phyloP scores from a whole-genome alignment of 2,888 invertebrate species.

The Herminia tarsipennalis region DNA sequence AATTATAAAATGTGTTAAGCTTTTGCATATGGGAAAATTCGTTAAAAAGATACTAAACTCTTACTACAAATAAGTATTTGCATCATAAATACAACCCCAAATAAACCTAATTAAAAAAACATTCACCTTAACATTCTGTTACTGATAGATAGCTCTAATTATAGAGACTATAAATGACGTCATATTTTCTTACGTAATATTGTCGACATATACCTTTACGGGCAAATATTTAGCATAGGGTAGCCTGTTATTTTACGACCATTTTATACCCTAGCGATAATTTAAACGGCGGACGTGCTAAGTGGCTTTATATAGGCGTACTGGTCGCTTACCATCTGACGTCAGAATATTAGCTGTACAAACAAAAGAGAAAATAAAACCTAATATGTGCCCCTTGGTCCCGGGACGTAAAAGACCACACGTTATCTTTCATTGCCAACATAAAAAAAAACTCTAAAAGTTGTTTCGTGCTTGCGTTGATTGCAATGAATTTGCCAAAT shows the following conservation, averaged over 20 bases:
- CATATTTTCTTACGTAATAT: neutral
- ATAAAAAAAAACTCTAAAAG: conserved; percentile 31
- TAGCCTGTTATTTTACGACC: conserved; percentile 8
- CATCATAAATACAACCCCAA: no score
- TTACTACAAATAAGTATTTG: no score
- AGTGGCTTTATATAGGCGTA: conserved; percentile 10
- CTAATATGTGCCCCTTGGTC: neutral
- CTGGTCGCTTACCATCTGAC: conserved; percentile 1
- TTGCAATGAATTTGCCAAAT: conserved; percentile 38
- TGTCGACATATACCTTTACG: conserved; percentile 5
- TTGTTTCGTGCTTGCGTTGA: conserved; percentile 24
- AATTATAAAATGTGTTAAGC: no score
- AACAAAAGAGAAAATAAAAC: conserved; percentile 13
- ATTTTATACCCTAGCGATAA: conserved; percentile 5
- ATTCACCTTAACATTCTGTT: neutral
- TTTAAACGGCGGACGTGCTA: conserved; percentile 9
- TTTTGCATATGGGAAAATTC: no score
- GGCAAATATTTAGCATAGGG: neutral
- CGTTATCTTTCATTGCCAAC: conserved; percentile 25
- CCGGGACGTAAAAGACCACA: conserved; percentile 14
- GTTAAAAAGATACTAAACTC: no score
- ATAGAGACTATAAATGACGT: neutral
- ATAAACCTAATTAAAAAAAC: conserved; percentile 4
- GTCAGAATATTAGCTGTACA: neutral
- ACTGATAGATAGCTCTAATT: conserved; percentile 7